phyloP scores from a whole-genome alignment of 2,113 vertebrate species.

The Nettapus auritus region DNA sequence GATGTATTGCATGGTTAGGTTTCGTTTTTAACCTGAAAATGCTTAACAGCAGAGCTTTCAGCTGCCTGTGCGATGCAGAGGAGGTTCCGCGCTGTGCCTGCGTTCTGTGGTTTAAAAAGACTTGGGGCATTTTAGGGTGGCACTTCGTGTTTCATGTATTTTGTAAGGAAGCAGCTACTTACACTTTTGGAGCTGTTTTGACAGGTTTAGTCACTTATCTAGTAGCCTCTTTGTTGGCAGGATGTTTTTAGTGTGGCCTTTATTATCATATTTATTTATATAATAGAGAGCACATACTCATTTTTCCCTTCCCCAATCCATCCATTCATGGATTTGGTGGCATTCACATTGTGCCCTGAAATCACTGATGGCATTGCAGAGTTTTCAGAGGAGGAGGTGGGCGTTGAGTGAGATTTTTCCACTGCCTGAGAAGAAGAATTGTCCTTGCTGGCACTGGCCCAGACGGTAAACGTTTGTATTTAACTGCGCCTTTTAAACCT shows the following conservation, averaged over 20 bases:
- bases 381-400: slow-evolving; percentile 2
- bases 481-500: not conserved
- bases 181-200: not conserved
- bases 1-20: not conserved
- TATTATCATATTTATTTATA: not conserved
- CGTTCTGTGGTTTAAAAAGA: not conserved
- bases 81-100: not conserved
- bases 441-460: not conserved
- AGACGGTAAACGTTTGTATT: slow-evolving; percentile 21
- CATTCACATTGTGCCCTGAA: not conserved
- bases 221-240: not conserved
- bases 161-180: not conserved
- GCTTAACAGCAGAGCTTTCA: not conserved
- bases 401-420: not conserved
- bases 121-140: not conserved
- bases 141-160: not conserved
- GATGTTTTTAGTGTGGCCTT: not conserved
- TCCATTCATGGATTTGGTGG: not conserved
- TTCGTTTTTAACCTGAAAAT: not conserved
- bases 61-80: not conserved
- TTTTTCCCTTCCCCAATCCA: not conserved
- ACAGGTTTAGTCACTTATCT: not conserved
- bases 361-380: not conserved
- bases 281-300: not conserved
- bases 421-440: not conserved